Conservation (phyloP, 2,797 vertebrate genomes). For the Oreonectes daqikongensis region DNA sequence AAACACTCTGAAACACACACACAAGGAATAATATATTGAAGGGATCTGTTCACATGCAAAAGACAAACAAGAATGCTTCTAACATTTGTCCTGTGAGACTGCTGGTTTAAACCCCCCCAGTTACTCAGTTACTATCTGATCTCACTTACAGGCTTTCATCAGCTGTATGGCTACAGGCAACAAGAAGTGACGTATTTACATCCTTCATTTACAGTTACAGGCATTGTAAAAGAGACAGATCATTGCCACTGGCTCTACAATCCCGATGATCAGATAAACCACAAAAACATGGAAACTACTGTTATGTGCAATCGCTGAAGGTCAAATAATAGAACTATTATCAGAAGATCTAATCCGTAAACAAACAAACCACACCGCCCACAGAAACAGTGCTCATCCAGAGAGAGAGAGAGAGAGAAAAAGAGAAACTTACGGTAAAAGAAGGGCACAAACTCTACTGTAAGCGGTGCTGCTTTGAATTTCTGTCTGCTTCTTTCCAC, state of each 20-base stretch:
- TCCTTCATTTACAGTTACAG: constrained; percentile 6
- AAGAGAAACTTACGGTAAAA: constrained; percentile 93
- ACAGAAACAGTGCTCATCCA: background rate
- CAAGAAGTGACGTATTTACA: background rate
- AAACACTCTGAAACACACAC: constrained; percentile 85
- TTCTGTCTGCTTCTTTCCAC: constrained; percentile 96
- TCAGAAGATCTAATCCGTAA: constrained; percentile 60
- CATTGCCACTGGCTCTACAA: background rate
- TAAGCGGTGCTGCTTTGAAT: constrained; percentile 92
- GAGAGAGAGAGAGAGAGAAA: background rate
- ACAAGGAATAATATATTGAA: background rate
- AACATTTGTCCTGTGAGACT: background rate
- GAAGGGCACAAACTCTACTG: constrained; percentile 96
- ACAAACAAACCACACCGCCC: constrained; percentile 35
- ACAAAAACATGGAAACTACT: constrained; percentile 38
- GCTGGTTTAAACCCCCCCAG: too few species aligned
- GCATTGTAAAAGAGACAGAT: background rate
- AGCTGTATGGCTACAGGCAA: background rate
- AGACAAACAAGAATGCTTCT: background rate
- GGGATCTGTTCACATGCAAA: constrained; percentile 17
- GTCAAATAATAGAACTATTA: constrained; percentile 60
- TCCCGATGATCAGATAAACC: constrained; percentile 36
- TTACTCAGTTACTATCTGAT: background rate
- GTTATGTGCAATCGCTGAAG: constrained; percentile 58
- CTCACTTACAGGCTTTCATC: background rate